Evolutionary conservation across 2,888 invertebrate species (phyloP), one percentile per base, ranked within the genome.

Genomic region (Pseudococcus jackbeardsleyi): DNA sequence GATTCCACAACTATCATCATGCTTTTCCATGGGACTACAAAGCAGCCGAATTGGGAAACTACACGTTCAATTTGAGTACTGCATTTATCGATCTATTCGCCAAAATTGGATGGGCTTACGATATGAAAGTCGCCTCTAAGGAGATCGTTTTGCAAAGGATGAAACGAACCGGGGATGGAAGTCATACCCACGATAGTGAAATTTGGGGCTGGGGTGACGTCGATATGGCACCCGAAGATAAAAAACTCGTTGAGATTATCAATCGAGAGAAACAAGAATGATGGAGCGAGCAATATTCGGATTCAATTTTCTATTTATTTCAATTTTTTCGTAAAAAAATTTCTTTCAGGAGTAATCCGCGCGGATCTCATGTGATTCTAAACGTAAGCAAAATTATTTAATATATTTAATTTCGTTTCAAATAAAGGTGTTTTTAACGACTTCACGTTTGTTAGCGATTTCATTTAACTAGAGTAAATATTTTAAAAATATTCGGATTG

Each of bases 1-100:
- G 98, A 9, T 98, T 96, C 96, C 98, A 98, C 92, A 98, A 98
- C 92, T 98, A 96, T 92, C 98, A 98, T 91, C 98, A 98, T 92
- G 95, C 95, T 0, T 98, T 98, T 92, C 97, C 97, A 0, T 96
- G 96, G 95, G 98, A 98, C 91, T 98, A 98, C 93, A 96, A 96
- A 91, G 96, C 97, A 48, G 95, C 96, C 9, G 98, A 98, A 91
- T 92, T 96, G n/a, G 96, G 96, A 12, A 91, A 91, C 82, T 92
- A 92, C 90, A 54, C 89, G 11, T 12, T 89, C 12, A 91, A 91
- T 89, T 26, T 90, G 2, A 90, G 90, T 64, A 90, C 90, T 15
- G 90, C 89, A 15, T 92, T 93, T 90, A 93, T 93, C 89, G 93
- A 93, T 90, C 90, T 91, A 84, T 95, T 95, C 91, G 95, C 96